Evolutionary conservation across 2,797 vertebrate genomes (phyloP), one percentile per base, ranked within the genome.

Genomic region (Halcyon leucocephala): DNA sequence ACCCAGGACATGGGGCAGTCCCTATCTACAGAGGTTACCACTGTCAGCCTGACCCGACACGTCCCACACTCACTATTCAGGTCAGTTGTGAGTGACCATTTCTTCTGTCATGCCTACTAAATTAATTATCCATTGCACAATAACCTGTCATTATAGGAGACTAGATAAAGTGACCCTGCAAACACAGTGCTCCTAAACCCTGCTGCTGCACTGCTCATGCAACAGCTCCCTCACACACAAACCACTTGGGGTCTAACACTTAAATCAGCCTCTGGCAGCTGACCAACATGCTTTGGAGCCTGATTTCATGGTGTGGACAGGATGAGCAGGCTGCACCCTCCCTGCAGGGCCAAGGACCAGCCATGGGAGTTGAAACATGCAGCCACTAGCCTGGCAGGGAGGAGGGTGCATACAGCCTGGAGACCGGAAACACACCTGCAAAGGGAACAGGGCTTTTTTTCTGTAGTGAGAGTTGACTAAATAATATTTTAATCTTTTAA

Each of bases 211-310:
- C 20, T 71, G 20, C 28, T 83, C 14, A 2, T 20, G 11, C 48
- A 51, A 14, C 55, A 52, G 28, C n/a, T 86, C 48, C 18, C 26
- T 55, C 37, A 1, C 4, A 2, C 11, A 67, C 70, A 58, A 74
- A 46, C 11, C 10, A 4, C 2, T 26, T 21, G 22, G 58, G 52
- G 7, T 54, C 31, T 57, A 24, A 37, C 3, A 21, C 4, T 19
- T 46, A 29, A 20, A 22, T 14, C 24, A 42, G 41, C 28, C 20
- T 49, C 28, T 17, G 14, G 41, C 14, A 67, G 35, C 48, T 66
- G 33, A 49, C 4, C 20, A 9, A 1, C 0, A 0, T 20, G 25
- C 5, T 67, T 42, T 44, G 62, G 44, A 79, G 41, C 6, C 37
- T 17, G 33, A 35, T 24, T 61, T 41, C 33, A 4, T 3, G 24